Conservation (phyloP, 2,888 invertebrate genomes). For the Diplolepis rosae region DNA sequence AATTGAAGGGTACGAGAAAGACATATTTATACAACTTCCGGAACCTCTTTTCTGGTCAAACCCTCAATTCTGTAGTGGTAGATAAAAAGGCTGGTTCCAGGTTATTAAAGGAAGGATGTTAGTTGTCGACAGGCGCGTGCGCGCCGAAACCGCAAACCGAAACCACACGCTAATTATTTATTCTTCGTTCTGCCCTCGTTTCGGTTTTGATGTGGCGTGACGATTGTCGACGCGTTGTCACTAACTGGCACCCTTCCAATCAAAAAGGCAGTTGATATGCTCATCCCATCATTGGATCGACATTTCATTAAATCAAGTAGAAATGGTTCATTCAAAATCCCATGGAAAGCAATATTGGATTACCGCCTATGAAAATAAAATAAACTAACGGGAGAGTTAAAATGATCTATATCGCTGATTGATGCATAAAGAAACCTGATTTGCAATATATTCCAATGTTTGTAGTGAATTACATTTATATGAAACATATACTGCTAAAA, state of each 20-base stretch:
- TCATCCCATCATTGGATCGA: background rate
- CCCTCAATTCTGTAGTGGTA: constrained; percentile 25
- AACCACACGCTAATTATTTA: constrained; percentile 69
- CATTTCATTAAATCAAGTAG: background rate
- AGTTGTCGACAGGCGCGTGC: constrained; percentile 58
- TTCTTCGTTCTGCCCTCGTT: constrained; percentile 58
- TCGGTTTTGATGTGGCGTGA: constrained; percentile 40
- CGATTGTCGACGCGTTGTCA: constrained; percentile 36
- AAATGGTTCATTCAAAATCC: background rate
- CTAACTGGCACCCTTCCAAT: constrained; percentile 11
- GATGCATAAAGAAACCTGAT: too few species aligned
- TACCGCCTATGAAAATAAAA: too few species aligned
- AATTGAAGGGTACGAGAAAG: background rate
- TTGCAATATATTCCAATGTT: too few species aligned
- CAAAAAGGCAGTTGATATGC: background rate
- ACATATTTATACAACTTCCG: constrained; percentile 6
- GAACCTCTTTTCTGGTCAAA: background rate
- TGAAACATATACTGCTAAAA: too few species aligned
- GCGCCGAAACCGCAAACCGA: constrained; percentile 57
- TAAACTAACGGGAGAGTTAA: too few species aligned
- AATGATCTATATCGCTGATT: too few species aligned
- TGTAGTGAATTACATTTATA: too few species aligned
- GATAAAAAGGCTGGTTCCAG: constrained; percentile 40
- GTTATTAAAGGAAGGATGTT: constrained; percentile 46
- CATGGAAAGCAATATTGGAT: too few species aligned